A percentile compares a stretch with the other conserved stretches of the same genome.
Evolutionary conservation across 2,797 vertebrate genomes (phyloP).

Genomic region (Cryptoblepharus egeriae): DNA sequence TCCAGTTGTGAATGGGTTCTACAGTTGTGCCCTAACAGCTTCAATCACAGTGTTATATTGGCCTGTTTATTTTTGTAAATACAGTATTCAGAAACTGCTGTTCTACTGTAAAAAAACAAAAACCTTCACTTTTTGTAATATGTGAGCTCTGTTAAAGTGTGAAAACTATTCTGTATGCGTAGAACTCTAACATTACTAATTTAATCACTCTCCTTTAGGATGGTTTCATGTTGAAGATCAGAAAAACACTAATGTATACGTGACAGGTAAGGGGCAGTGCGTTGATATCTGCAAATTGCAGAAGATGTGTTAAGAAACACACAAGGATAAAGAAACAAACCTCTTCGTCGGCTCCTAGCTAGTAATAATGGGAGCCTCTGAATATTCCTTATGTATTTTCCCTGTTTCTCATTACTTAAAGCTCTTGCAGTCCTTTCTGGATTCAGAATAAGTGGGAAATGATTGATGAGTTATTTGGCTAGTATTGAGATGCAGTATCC

Average conservation of each 20-base stretch:
- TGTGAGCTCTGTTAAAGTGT: background rate
- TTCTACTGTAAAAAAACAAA: background rate
- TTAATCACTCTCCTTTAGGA: slow-evolving; percentile 76
- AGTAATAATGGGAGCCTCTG: too few species aligned
- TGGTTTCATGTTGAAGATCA: slow-evolving; percentile 95
- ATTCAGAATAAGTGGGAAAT: background rate
- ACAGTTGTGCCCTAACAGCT: background rate
- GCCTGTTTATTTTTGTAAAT: background rate
- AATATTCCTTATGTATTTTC: too few species aligned
- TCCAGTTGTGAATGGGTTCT: too few species aligned
- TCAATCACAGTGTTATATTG: slow-evolving; percentile 3
- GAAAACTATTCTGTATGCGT: slow-evolving; percentile 8
- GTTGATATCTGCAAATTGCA: background rate
- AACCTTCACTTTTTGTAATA: background rate
- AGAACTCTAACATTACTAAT: slow-evolving; percentile 40
- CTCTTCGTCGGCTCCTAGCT: background rate
- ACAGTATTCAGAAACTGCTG: background rate
- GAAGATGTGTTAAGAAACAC: background rate
- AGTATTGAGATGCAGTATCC: too few species aligned
- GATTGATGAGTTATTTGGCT: background rate
- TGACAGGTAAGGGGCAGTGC: slow-evolving; percentile 83
- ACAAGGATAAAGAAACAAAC: background rate
- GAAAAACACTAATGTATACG: slow-evolving; percentile 97
- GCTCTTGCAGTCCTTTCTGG: background rate
- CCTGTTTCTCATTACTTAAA: background rate